phyloP scores from a whole-genome alignment of 2,888 invertebrate species.

The Hofmannophila pseudospretella region DNA sequence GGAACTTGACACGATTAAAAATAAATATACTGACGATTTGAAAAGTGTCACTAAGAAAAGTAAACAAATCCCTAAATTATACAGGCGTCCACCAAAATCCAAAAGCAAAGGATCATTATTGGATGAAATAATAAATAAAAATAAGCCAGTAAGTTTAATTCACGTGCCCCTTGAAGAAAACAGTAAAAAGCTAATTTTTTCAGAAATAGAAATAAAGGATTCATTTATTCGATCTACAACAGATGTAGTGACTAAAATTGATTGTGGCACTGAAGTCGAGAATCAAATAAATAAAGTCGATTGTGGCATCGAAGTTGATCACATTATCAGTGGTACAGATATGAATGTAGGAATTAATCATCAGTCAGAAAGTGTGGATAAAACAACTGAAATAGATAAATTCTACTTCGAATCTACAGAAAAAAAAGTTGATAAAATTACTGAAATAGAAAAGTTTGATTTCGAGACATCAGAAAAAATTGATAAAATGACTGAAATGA shows the following conservation, averaged over 20 bases:
- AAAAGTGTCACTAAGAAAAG: background rate
- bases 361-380: conserved; percentile 13
- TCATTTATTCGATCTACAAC: no score
- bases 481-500: conserved; percentile 20
- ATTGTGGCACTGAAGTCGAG: conserved; percentile 4
- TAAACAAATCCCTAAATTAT: background rate
- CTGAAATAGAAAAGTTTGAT: conserved; percentile 28
- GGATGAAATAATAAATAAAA: conserved; percentile 21
- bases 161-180: conserved; percentile 47
- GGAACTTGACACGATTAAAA: background rate
- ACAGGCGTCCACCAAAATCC: background rate
- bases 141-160: conserved; percentile 36
- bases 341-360: conserved; percentile 36
- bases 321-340: conserved; percentile 28
- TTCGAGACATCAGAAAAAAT: conserved; percentile 12
- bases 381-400: conserved; percentile 1
- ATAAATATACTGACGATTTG: background rate
- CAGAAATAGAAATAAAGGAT: conserved; percentile 1
- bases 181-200: conserved; percentile 17
- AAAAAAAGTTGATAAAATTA: conserved; percentile 2
- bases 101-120: conserved; percentile 21
- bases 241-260: no score
- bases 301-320: conserved; percentile 25
- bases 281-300: conserved; percentile 20
- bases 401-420: conserved; percentile 9